Evolutionary conservation across 2,888 invertebrate genomes (phyloP).

Genomic region (Camptogramma bilineatum): DNA sequence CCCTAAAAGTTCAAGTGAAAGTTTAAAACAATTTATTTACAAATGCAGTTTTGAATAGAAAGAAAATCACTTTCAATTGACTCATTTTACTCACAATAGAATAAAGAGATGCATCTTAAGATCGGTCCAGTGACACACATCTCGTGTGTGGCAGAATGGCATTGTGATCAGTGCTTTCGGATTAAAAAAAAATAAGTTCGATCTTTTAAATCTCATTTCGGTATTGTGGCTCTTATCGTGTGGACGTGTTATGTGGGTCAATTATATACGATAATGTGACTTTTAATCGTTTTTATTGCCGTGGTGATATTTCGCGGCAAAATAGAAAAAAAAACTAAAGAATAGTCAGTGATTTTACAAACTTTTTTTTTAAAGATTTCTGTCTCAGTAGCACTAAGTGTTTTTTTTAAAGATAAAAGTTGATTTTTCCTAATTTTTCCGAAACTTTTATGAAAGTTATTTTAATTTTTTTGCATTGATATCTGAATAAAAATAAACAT

Average conservation of each 20-base stretch:
- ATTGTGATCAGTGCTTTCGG: conserved; percentile 62
- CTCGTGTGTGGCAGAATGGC: conserved; percentile 59
- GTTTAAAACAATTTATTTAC: conserved; percentile 8
- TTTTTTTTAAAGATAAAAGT: not conserved
- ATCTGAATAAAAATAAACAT: no score
- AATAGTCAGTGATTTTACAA: conserved; percentile 6
- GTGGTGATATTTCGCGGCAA: not conserved
- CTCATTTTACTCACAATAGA: conserved; percentile 40
- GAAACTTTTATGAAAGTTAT: not conserved
- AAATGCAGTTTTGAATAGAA: conserved; percentile 33
- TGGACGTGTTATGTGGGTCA: conserved; percentile 53
- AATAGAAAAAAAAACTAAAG: not conserved
- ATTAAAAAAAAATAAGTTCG: conserved; percentile 67
- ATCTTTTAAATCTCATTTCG: conserved; percentile 67
- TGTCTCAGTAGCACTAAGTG: no score
- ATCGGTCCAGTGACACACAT: conserved; percentile 75
- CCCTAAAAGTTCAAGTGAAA: conserved; percentile 7
- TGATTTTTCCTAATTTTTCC: not conserved
- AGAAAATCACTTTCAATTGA: conserved; percentile 21
- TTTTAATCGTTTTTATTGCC: conserved; percentile 6
- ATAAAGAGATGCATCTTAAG: conserved; percentile 69
- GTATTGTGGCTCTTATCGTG: conserved; percentile 61
- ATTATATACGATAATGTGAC: conserved; percentile 7
- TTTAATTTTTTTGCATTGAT: no score
- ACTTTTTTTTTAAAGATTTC: not conserved